Percentiles rank a stretch among this genome's conserved stretches.
phyloP scores from a whole-genome alignment of 2,113 vertebrate genomes.

The Channa maculata region DNA sequence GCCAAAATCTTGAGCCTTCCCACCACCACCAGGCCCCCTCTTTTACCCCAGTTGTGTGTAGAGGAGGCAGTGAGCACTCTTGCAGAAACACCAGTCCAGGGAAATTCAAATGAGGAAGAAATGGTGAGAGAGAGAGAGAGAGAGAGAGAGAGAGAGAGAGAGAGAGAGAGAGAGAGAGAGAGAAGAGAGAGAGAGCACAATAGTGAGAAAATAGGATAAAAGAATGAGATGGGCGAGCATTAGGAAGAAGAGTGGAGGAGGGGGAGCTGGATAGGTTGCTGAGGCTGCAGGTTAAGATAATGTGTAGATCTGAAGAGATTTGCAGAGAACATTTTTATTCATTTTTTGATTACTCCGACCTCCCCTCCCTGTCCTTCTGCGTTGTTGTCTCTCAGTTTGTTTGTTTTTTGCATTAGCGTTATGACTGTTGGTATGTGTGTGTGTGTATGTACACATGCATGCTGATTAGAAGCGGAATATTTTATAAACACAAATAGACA shows the following conservation, averaged over 20 bases:
- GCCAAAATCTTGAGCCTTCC: constrained; percentile 78
- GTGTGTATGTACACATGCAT: constrained; percentile 76
- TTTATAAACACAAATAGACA: constrained; percentile 77
- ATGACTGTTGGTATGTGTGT: constrained; percentile 59
- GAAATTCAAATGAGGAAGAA: constrained; percentile 91
- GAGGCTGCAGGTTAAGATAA: constrained; percentile 86
- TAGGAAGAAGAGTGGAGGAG: constrained; percentile 55
- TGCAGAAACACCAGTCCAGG: constrained; percentile 97
- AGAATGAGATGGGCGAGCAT: constrained; percentile 75
- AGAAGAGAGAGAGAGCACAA: constrained; percentile 57
- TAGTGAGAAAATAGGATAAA: constrained; percentile 77
- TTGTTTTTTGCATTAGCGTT: constrained; percentile 86
- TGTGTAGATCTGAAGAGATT: constrained; percentile 86
- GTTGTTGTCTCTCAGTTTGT: constrained; percentile 72
- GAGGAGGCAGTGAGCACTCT: constrained; percentile 88
- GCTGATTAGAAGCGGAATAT: constrained; percentile 77
- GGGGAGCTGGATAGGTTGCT: constrained; percentile 75
- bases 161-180: constrained; percentile 35
- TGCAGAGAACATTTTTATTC: constrained; percentile 88
- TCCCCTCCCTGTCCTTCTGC: constrained; percentile 49
- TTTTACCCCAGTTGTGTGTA: constrained; percentile 75
- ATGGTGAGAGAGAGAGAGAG: constrained; percentile 64
- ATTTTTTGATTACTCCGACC: constrained; percentile 85
- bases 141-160: constrained; percentile 31
- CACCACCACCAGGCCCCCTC: constrained; percentile 74